Evolutionary conservation across 2,888 invertebrate species (phyloP).

Genomic region (Papilio demoleus): DNA sequence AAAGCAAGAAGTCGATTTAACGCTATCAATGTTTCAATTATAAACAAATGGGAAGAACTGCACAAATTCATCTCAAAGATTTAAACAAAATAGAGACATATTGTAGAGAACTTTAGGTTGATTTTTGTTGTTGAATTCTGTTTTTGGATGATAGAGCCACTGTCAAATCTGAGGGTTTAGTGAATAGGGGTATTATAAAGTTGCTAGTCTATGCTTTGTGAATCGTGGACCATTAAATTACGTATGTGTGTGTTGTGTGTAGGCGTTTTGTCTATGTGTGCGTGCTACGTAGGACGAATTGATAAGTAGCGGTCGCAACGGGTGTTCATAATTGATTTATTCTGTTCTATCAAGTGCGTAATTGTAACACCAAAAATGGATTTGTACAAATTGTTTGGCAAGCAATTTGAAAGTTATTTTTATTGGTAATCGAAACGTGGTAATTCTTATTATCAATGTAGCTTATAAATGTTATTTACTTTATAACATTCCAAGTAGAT

Average conservation of each 20-base stretch:
- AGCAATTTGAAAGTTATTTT: background rate
- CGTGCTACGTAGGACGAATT: constrained; percentile 68
- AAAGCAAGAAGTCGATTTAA: constrained; percentile 28
- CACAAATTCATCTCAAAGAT: background rate
- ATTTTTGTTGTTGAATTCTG: background rate
- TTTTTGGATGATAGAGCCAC: constrained; percentile 42
- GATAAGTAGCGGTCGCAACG: constrained; percentile 73
- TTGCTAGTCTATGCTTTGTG: constrained; percentile 65
- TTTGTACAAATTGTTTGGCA: constrained; percentile 20
- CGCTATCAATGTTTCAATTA: constrained; percentile 35
- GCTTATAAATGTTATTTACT: background rate
- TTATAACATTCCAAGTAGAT: too few relatives aligned
- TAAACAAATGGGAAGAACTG: constrained; percentile 11
- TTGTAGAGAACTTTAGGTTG: background rate
- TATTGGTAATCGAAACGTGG: constrained; percentile 1
- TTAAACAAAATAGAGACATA: background rate
- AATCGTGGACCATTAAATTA: constrained; percentile 58
- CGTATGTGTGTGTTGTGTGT: constrained; percentile 45
- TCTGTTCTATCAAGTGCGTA: constrained; percentile 49
- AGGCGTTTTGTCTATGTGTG: constrained; percentile 46
- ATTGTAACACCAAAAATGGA: constrained; percentile 42
- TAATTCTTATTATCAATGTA: background rate
- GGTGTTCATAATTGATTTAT: constrained; percentile 77
- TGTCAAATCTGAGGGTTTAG: constrained; percentile 65
- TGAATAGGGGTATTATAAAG: constrained; percentile 74